phyloP scores from a whole-genome alignment of 2,797 vertebrate species.

The Ceyx erithaca region DNA sequence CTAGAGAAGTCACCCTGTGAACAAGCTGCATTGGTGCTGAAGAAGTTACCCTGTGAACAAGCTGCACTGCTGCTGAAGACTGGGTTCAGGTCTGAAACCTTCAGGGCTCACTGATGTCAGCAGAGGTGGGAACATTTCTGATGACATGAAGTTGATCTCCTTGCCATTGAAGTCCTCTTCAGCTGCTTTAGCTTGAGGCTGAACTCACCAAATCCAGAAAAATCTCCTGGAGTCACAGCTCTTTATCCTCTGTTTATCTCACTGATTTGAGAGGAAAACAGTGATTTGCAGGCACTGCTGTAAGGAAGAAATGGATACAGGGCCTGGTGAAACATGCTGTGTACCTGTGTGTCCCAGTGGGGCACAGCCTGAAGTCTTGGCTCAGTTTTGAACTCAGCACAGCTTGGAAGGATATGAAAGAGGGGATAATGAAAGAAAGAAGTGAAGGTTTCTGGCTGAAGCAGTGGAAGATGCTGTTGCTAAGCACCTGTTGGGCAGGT shows the following conservation, averaged over 20 bases:
- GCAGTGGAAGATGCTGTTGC: slow-evolving; percentile 37
- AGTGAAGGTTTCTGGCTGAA: background rate
- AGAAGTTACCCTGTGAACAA: background rate
- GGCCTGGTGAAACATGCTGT: background rate
- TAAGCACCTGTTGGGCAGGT: slow-evolving; percentile 43
- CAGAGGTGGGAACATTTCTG: background rate
- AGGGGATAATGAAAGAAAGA: background rate
- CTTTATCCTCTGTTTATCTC: background rate
- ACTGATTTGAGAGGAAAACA: background rate
- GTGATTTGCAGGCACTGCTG: background rate
- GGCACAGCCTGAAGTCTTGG: slow-evolving; percentile 3
- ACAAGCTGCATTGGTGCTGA: background rate
- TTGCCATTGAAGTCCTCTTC: background rate
- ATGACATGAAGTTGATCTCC: background rate
- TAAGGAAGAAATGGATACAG: background rate
- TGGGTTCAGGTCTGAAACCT: background rate
- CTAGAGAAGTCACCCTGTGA: background rate
- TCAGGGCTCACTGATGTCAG: background rate
- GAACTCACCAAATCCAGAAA: background rate
- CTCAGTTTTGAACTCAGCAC: background rate
- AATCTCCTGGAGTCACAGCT: background rate
- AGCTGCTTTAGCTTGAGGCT: background rate
- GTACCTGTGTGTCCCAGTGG: background rate
- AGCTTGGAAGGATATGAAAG: slow-evolving; percentile 3
- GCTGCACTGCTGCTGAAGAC: background rate